Evolutionary conservation across 2,113 vertebrate species (phyloP), one percentile per base, ranked within the genome.

Genomic region (Octodon degus): DNA sequence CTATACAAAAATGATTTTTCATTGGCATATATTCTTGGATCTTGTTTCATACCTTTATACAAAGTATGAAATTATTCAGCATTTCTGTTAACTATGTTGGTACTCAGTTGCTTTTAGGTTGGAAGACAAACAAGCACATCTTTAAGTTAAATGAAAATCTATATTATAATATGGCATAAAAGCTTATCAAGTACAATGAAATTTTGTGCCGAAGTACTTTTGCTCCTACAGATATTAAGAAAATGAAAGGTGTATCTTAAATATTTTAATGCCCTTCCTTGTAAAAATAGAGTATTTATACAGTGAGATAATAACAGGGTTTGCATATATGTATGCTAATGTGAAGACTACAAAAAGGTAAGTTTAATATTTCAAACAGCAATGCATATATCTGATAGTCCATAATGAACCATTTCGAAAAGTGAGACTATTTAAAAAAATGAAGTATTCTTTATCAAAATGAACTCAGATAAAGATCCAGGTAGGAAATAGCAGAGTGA

Each of bases 181-280:
- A 67, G 30, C 20, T 7, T 87, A 43, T 30, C 40, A 86, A 82
- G 58, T 11, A 10, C 43, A 30, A 13, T 90, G 47, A 62, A 83
- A 93, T 83, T 93, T 92, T 95, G 32, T n/a, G 12, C 17, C 53
- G 17, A 65, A 67, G 83, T 77, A 50, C 72, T 86, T 96, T 90
- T 83, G 11, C 27, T 96, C 32, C 68, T 62, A 53, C 40, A 20
- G 67, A 9, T 91, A 77, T 11, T 81, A 53, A 60, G 27, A 89
- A 94, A 82, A 81, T 93, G 4, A 30, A 70, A 80, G 5, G 1
- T 89, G 4, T 77, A 2, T 43, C 60, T 97, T 91, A 37, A 9
- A 82, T 67, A 82, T 50, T 62, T 95, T 50, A 76, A 11, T 50
- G 47, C 20, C 3, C 70, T 13, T 70, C 34, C 68, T 67, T 89